Evolutionary conservation across 2,797 vertebrate species (phyloP).

Genomic region (Acipenser transmontanus): DNA sequence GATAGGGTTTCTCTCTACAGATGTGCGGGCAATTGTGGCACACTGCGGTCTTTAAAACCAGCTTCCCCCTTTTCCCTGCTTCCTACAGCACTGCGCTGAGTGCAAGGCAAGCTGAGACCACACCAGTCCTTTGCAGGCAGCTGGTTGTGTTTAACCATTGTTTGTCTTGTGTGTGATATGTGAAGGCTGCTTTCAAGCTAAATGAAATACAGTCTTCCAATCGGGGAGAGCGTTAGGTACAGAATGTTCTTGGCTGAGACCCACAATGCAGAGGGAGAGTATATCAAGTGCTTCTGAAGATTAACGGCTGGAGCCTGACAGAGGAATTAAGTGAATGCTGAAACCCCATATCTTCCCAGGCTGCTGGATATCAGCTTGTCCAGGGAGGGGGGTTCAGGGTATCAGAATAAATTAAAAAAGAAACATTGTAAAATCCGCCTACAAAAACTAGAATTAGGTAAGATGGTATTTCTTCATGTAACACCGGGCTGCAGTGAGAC

Average conservation of each 20-base stretch:
- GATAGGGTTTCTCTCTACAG: too few species aligned
- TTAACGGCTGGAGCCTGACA: conserved; percentile 26
- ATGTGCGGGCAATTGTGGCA: too few species aligned
- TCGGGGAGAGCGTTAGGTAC: conserved; percentile 56
- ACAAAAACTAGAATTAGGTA: too few species aligned
- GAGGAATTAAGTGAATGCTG: conserved; percentile 43
- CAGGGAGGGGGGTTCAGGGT: too few species aligned
- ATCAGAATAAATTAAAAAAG: too few species aligned
- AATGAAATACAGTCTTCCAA: conserved; percentile 38
- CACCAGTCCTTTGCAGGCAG: not conserved
- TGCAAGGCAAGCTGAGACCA: not conserved
- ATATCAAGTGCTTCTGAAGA: conserved; percentile 1
- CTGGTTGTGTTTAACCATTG: conserved; percentile 18
- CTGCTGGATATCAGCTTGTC: too few species aligned
- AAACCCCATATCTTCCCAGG: conserved; percentile 9
- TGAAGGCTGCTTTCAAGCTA: not conserved
- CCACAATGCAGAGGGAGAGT: conserved; percentile 25
- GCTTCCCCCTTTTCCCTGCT: too few species aligned
- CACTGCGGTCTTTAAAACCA: too few species aligned
- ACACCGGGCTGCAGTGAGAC: too few species aligned
- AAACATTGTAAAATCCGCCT: too few species aligned
- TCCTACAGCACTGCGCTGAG: too few species aligned
- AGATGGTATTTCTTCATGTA: too few species aligned
- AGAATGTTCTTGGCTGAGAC: conserved; percentile 69
- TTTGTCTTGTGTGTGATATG: conserved; percentile 1